These are phyloP conservation scores for Mycetomoellerius zeteki DNA, from an alignment of 1,140 invertebrate species.

Conservation along the genomic window DNA sequence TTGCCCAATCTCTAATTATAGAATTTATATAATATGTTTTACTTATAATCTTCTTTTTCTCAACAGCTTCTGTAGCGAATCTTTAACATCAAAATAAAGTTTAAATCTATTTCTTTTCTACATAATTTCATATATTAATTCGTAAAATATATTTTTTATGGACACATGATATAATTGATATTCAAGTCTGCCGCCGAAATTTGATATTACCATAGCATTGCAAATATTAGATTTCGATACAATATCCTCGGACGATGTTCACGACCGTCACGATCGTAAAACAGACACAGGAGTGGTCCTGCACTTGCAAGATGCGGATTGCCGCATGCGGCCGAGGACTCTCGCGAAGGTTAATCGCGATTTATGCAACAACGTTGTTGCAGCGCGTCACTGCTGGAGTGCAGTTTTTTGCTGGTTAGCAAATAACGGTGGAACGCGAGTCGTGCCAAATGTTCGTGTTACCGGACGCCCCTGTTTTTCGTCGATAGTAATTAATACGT, in stretches of 20 bases:
- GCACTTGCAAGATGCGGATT: conserved; percentile 42
- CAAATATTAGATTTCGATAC: neutral
- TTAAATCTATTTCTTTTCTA: neutral
- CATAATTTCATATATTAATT: neutral
- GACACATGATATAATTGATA: neutral
- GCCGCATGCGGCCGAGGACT: conserved; percentile 9
- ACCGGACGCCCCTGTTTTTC: conserved; percentile 58
- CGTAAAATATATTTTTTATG: conserved; percentile 2
- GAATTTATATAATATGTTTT: conserved; percentile 22
- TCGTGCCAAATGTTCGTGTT: conserved; percentile 74
- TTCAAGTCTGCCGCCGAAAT: neutral
- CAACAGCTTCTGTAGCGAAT: too few relatives aligned
- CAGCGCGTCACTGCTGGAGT: neutral
- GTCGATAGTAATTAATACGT: conserved; percentile 69
- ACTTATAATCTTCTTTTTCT: neutral
- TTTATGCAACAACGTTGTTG: conserved; percentile 62
- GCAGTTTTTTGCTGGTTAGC: conserved; percentile 56
- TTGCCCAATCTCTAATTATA: neutral
- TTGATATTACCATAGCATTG: neutral
- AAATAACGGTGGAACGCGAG: conserved; percentile 33
- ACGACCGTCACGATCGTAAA: neutral
- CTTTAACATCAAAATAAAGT: neutral
- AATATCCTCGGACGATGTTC: neutral
- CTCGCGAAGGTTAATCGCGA: conserved; percentile 57
- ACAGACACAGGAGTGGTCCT: neutral